These are phyloP conservation scores for Helicoverpa zea DNA, from an alignment of 1,140 invertebrate species.

Conservation along the genomic window DNA sequence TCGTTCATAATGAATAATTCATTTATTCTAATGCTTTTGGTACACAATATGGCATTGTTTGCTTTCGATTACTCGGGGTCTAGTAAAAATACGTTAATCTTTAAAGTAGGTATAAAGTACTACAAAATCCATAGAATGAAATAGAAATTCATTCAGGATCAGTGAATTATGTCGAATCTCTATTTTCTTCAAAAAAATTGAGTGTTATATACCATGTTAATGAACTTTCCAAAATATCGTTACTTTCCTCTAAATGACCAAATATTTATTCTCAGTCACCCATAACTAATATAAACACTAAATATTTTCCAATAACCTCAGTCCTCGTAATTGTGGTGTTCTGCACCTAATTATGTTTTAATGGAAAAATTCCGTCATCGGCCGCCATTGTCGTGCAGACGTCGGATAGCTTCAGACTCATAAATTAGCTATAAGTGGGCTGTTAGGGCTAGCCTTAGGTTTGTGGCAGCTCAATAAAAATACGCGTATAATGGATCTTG, in stretches of 20 bases:
- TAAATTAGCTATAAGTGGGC: conserved; percentile 42
- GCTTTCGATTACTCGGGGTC: neutral
- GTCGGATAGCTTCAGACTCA: conserved; percentile 14
- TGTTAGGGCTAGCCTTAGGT: conserved; percentile 34
- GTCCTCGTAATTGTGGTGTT: neutral
- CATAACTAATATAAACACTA: neutral
- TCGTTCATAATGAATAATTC: neutral
- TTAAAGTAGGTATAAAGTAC: too few species aligned
- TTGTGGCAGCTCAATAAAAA: conserved; percentile 27
- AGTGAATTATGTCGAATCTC: neutral
- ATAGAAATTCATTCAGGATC: neutral
- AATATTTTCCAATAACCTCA: neutral
- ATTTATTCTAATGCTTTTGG: neutral
- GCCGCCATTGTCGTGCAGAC: conserved; percentile 18
- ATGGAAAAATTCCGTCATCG: conserved; percentile 30
- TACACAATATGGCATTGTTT: conserved; percentile 12
- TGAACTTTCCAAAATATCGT: too few species aligned
- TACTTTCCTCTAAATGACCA: too few species aligned
- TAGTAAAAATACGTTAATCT: too few species aligned
- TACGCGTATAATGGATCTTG: conserved; percentile 14
- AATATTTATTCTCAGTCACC: neutral
- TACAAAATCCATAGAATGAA: too few species aligned
- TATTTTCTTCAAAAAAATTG: neutral
- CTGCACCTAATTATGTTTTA: conserved; percentile 2
- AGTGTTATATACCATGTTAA: too few species aligned